A percentile compares a stretch with the other conserved stretches of the same genome.
Evolutionary conservation across 1,140 invertebrate species (phyloP).

Genomic region (Meloidogyne exigua): DNA sequence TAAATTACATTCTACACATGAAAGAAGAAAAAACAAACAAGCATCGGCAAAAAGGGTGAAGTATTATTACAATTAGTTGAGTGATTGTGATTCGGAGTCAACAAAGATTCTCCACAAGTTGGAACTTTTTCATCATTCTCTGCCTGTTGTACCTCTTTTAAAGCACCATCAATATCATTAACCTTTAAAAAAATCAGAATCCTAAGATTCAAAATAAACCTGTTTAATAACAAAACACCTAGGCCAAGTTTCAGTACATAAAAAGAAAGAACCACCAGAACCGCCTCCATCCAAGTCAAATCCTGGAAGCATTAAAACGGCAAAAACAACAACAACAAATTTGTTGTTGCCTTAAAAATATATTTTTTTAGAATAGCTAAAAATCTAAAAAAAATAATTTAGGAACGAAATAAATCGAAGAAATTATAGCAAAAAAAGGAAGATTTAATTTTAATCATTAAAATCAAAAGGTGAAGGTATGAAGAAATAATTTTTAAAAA

Average conservation of each 20-base stretch:
- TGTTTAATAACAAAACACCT: constrained; percentile 41
- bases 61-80: not conserved
- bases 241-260: constrained; percentile 39
- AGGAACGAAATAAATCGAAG: not conserved
- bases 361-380: not conserved
- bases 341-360: not conserved
- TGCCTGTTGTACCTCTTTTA: constrained; percentile 31
- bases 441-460: too few species aligned
- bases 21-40: constrained; percentile 31
- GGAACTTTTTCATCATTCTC: not conserved
- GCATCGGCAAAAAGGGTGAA: constrained; percentile 28
- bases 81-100: not conserved
- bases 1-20: not conserved
- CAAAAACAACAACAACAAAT: not conserved
- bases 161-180: constrained; percentile 31
- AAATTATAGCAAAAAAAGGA: too few species aligned
- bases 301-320: not conserved
- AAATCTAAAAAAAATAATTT: not conserved
- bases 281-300: constrained; percentile 24
- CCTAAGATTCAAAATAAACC: constrained; percentile 11
- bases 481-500: too few species aligned
- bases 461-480: too few species aligned
- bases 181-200: constrained; percentile 31
- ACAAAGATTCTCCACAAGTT: not conserved
- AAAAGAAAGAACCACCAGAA: constrained; percentile 19